Base-by-base conservation (phyloP, 1,140 invertebrate species). In the Drusus annulatus region DNA sequence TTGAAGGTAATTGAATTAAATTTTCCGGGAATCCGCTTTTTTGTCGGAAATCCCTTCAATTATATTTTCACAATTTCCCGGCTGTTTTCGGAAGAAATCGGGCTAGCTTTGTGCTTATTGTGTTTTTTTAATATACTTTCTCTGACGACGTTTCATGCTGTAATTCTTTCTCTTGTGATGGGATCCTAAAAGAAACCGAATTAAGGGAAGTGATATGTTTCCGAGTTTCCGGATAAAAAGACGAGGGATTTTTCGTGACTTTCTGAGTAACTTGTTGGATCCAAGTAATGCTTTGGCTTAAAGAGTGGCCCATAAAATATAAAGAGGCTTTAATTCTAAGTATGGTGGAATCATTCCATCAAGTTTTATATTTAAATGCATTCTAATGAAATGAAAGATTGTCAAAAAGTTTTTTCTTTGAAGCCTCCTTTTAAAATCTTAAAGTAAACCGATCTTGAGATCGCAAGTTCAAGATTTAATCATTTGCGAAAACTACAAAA, bases 1-100 rank as follows among this genome's bases (percentile, higher is more conserved):
- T 52, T 19, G 68, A 25, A 71, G 50, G 15, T 71, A 71, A 71
- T 71, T 71, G 68, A 71, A 71, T 71, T 71, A 71, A 71, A 71
- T 71, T 71, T 71, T 71, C 68, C 23, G 68, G 68, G 17, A 51
- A 71, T 71, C 68, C 68, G 10, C 36, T 45, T 45, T 71, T 51
- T 51, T 71, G 45, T 50, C 36, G 36, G 25, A 71, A 71, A 71
- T 71, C 68, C 25, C 45, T 71, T 71, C 68, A 71, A 71, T 71
- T 71, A 71, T 65, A 65, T 71, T 71, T 25, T 28, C 45, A 50
- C 50, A 50, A 52, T 71, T 71, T 71, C 21, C 19, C 8, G 50
- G 45, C 45, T 51, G 68, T 71, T 51, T 71, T 71, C 10, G 25
- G 45, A 17, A 21, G 36, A 69, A 69, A 50, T 69, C 19, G 65